phyloP scores from a whole-genome alignment of 2,797 vertebrate species.

The Paedocypris micromegethes region DNA sequence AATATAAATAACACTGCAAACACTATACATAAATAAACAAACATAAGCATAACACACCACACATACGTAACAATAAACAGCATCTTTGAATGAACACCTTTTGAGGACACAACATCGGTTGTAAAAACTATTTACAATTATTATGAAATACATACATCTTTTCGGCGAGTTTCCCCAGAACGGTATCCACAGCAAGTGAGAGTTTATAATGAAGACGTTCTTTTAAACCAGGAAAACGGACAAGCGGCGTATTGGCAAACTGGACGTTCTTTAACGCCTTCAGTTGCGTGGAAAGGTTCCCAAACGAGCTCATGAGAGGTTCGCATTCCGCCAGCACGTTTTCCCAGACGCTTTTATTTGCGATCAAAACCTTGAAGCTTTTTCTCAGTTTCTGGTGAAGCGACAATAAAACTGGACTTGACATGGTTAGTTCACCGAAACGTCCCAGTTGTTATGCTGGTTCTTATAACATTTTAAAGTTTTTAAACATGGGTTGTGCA shows the following conservation, averaged over 20 bases:
- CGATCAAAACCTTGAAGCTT: conserved; percentile 64
- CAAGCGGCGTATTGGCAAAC: conserved; percentile 65
- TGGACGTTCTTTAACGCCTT: conserved; percentile 61
- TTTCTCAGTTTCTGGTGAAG: conserved; percentile 66
- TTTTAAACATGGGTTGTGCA: too few relatives aligned
- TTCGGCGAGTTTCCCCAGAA: conserved; percentile 66
- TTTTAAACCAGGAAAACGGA: conserved; percentile 66
- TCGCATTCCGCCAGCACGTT: conserved; percentile 61
- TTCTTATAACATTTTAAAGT: too few relatives aligned
- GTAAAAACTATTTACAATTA: not conserved
- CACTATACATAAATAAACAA: not conserved
- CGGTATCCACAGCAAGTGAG: conserved; percentile 60
- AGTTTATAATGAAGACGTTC: conserved; percentile 72
- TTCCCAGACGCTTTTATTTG: conserved; percentile 64
- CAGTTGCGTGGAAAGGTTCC: conserved; percentile 75
- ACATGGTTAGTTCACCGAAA: conserved; percentile 55
- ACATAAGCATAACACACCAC: too few relatives aligned
- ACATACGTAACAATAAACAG: too few relatives aligned
- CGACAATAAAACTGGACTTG: conserved; percentile 47
- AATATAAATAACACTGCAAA: not conserved
- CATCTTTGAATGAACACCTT: too few relatives aligned
- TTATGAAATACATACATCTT: conserved; percentile 69
- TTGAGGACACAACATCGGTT: too few relatives aligned
- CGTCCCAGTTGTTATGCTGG: too few relatives aligned
- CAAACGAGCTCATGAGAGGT: conserved; percentile 68